These are phyloP conservation scores for Stichopus horrens DNA, from an alignment of 53 echinoderm and acorn worm genomes.

Conservation along the genomic window DNA sequence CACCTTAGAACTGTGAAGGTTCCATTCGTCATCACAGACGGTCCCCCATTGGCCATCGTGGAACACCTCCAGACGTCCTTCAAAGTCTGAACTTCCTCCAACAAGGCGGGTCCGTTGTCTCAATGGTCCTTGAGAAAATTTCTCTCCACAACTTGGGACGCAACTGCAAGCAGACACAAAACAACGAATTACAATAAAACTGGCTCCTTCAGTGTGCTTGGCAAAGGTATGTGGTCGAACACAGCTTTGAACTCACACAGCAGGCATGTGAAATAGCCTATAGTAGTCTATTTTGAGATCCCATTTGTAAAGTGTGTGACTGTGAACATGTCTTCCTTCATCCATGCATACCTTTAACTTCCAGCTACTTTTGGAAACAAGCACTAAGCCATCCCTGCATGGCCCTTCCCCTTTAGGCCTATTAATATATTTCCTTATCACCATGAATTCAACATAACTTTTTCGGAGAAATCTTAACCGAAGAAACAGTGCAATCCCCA, in stretches of 20 bases:
- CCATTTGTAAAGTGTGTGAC: too few species aligned
- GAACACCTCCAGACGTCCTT: constrained; percentile 75
- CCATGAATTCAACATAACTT: too few species aligned
- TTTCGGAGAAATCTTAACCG: too few species aligned
- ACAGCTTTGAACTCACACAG: background rate
- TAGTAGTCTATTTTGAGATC: too few species aligned
- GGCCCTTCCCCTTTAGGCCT: too few species aligned
- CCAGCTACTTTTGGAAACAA: too few species aligned
- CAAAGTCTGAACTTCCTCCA: constrained; percentile 69
- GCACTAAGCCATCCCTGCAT: too few species aligned
- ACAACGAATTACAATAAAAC: background rate
- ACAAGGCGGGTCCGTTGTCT: constrained; percentile 57
- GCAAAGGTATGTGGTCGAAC: background rate
- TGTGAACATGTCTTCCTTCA: too few species aligned
- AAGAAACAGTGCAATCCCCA: too few species aligned
- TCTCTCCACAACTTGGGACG: constrained; percentile 60
- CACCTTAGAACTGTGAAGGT: constrained; percentile 64
- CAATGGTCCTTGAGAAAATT: constrained; percentile 69
- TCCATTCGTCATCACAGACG: constrained; percentile 84
- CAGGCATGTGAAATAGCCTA: background rate
- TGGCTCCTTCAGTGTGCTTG: background rate
- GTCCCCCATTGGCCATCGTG: constrained; percentile 90
- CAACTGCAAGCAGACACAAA: constrained; percentile 55
- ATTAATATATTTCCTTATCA: too few species aligned
- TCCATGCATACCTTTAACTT: too few species aligned